A percentile compares a stretch with the other conserved stretches of the same genome.
Conservation (phyloP, 2,888 invertebrate species). For the Neoascia interrupta region DNA sequence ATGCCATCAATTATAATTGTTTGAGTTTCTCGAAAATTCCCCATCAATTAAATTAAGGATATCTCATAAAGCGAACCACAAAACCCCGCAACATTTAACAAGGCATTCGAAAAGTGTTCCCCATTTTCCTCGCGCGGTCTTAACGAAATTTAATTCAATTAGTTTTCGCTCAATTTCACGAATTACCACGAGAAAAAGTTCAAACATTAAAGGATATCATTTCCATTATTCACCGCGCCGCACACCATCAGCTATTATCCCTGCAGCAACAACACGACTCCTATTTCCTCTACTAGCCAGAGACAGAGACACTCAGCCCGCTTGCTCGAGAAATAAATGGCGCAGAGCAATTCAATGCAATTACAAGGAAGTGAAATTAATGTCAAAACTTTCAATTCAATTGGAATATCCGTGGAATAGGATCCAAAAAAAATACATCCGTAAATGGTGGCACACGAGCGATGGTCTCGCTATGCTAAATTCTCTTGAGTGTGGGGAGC, state of each 20-base stretch:
- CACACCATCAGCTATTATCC: conserved; percentile 43
- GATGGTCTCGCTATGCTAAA: neutral
- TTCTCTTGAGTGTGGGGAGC: no score
- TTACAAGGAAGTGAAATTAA: conserved; percentile 64
- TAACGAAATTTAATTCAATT: conserved; percentile 68
- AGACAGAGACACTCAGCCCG: conserved; percentile 23
- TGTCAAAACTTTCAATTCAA: conserved; percentile 68
- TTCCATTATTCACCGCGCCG: conserved; percentile 57
- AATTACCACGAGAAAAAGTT: conserved; percentile 64
- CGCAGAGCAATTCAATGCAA: conserved; percentile 65
- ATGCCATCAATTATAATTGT: no score
- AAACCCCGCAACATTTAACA: no score
- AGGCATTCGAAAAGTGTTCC: no score
- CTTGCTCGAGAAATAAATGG: conserved; percentile 49
- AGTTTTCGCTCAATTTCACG: conserved; percentile 62
- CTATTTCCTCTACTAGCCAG: neutral
- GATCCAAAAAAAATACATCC: conserved; percentile 36
- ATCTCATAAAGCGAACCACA: no score
- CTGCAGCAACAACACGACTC: neutral
- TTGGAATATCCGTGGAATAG: conserved; percentile 51
- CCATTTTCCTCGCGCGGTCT: no score
- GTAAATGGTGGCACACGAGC: neutral
- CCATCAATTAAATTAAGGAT: no score
- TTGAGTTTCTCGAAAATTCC: no score
- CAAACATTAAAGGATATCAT: conserved; percentile 64